Evolutionary conservation across 2,888 invertebrate species (phyloP), one percentile per base, ranked within the genome.

Genomic region (Archips crataeganus): DNA sequence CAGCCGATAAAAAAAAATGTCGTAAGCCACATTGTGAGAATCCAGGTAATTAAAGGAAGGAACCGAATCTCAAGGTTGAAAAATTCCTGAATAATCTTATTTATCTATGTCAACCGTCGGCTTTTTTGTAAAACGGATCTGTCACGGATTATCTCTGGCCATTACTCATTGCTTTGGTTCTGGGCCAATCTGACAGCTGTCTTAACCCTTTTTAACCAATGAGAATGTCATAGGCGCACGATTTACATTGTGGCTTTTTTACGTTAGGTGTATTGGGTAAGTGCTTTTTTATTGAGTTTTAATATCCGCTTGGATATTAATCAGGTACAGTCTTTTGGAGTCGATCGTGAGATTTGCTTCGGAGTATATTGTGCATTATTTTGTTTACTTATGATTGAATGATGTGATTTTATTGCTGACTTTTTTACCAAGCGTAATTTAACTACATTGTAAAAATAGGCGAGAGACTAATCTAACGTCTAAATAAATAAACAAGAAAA

Each of bases 121-220:
- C 89, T 90, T 93, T 92, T 93, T 93, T 93, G 84, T 90, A 91
- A 92, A 91, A 92, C 88, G 92, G 85, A 92, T 92, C 92, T 94
- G 94, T 92, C 93, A 93, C 85, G 93, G 94, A 94, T 94, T 92
- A 94, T 94, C 93, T 93, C 78, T 75, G 80, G 79, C 80, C 84
- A 93, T 94, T 90, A 90, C 78, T 94, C 93, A 94, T 92, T 89
- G 90, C 91, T 65, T 92, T 92, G 89, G 86, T 87, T 85, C 85
- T 85, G 86, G 88, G 86, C 86, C 90, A 90, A 89, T 92, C 89
- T 94, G 92, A 93, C 94, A 94, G 93, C 90, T 91, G 92, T 89
- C 91, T 91, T 90, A 93, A 94, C 94, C 94, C 94, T 94, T 94
- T 93, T 94, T 92, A 93, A 89, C 93, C 93, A 93, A 92, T 93